Evolutionary conservation across 92 coral and sea anemone species (phyloP).

Genomic region (Zoanthus sociatus): DNA sequence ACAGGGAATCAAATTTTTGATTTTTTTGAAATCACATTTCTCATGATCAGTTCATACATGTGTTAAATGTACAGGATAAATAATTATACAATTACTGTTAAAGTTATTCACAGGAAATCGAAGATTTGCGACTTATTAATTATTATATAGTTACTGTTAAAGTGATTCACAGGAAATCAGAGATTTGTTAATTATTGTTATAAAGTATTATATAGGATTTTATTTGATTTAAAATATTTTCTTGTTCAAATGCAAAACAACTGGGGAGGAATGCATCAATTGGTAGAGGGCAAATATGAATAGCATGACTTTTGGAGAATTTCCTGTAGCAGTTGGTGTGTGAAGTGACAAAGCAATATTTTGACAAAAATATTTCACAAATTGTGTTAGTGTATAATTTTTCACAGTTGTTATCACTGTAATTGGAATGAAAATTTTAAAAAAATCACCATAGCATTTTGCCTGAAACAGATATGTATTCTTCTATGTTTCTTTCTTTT

Average conservation of each 20-base stretch:
- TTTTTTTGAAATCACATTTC: conserved; percentile 5
- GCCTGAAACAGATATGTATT: conserved; percentile 7
- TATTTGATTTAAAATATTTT: conserved; percentile 9
- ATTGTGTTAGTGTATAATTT: background rate
- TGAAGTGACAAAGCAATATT: conserved; percentile 4
- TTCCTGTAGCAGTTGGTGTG: conserved; percentile 12
- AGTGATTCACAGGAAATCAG: conserved; percentile 12
- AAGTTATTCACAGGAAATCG: conserved; percentile 4
- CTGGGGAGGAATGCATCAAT: background rate
- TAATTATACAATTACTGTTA: conserved; percentile 11
- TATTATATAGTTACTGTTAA: conserved; percentile 11
- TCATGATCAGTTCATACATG: conserved; percentile 11
- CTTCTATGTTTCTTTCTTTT: conserved; percentile 8
- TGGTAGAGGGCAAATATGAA: conserved; percentile 8
- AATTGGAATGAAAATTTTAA: conserved; percentile 7
- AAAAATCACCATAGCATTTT: conserved; percentile 9
- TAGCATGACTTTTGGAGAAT: conserved; percentile 4
- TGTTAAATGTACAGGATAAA: conserved; percentile 6
- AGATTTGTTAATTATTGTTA: conserved; percentile 1
- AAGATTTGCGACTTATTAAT: conserved; percentile 3
- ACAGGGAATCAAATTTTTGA: conserved; percentile 5
- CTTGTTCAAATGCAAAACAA: conserved; percentile 5
- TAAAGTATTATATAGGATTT: conserved; percentile 8
- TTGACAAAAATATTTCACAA: conserved; percentile 1
- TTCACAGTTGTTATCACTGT: conserved; percentile 10